Evolutionary conservation across 2,888 invertebrate genomes (phyloP).

Genomic region (Caenorhabditis drosophilae): DNA sequence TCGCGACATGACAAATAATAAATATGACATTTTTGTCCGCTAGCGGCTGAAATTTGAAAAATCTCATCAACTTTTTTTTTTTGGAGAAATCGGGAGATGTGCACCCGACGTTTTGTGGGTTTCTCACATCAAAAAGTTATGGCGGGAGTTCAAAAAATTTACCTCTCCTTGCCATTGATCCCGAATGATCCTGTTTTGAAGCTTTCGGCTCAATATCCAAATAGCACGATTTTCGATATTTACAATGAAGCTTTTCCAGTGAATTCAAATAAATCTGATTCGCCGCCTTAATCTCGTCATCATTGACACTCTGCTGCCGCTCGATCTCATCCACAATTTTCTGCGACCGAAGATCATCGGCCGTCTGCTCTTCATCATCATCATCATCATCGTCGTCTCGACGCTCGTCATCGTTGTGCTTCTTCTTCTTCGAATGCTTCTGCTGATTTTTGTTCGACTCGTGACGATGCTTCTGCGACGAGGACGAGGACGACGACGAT

Average conservation of each 20-base stretch:
- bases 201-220: slow-evolving; percentile 32
- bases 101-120: too few relatives aligned
- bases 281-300: slow-evolving; percentile 1
- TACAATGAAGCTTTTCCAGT: slow-evolving; percentile 49
- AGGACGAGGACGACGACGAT: neutral
- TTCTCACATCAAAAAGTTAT: neutral
- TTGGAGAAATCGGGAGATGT: too few relatives aligned
- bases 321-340: neutral
- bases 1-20: slow-evolving; percentile 58
- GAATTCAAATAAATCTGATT: slow-evolving; percentile 10
- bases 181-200: slow-evolving; percentile 42
- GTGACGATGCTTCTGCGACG: neutral
- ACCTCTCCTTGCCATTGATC: slow-evolving; percentile 42
- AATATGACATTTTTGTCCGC: slow-evolving; percentile 49
- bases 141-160: neutral
- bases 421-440: slow-evolving; percentile 15
- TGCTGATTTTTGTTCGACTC: slow-evolving; percentile 15
- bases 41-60: slow-evolving; percentile 33
- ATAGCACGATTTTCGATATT: slow-evolving; percentile 64
- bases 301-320: slow-evolving; percentile 7
- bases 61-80: too few relatives aligned
- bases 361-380: slow-evolving; percentile 15
- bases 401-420: slow-evolving; percentile 19
- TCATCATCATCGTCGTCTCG: slow-evolving; percentile 15
- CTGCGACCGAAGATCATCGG: slow-evolving; percentile 2